phyloP scores from a whole-genome alignment of 37 sponge, comb jelly and placozoan genomes.

The Tethya wilhelma region DNA sequence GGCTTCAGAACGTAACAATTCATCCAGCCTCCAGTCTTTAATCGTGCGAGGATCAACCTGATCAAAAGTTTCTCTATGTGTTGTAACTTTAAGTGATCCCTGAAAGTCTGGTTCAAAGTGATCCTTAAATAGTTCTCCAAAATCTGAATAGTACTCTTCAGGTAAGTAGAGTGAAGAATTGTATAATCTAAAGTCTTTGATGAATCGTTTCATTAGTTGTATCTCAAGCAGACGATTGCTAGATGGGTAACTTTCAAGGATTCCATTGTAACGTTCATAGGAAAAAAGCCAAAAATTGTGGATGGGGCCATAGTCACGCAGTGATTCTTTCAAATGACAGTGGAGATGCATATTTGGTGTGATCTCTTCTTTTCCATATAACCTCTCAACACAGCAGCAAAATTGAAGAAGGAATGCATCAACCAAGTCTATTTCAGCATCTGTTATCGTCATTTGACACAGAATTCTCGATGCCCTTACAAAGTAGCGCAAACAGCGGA shows the following conservation, averaged over 20 bases:
- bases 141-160: too few species aligned
- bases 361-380: slow-evolving; percentile 23
- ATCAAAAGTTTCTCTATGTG: too few species aligned
- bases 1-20: too few species aligned
- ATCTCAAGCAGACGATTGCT: slow-evolving; percentile 26
- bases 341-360: slow-evolving; percentile 60
- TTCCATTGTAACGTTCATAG: slow-evolving; percentile 48
- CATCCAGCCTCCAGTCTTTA: too few species aligned
- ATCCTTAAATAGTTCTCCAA: too few species aligned
- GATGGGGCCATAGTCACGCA: slow-evolving; percentile 36
- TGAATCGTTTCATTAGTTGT: slow-evolving; percentile 23
- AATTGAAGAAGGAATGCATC: slow-evolving; percentile 33
- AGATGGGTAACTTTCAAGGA: background rate
- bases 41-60: too few species aligned
- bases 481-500: slow-evolving; percentile 29
- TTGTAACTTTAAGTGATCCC: too few species aligned
- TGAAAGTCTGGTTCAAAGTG: too few species aligned
- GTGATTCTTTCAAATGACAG: slow-evolving; percentile 24
- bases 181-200: too few species aligned
- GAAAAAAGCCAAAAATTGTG: slow-evolving; percentile 43
- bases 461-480: slow-evolving; percentile 16
- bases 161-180: too few species aligned
- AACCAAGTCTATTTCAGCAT: slow-evolving; percentile 23
- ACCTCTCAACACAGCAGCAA: slow-evolving; percentile 4
- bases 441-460: background rate